Evolutionary conservation across 2,113 vertebrate species (phyloP), one percentile per base, ranked within the genome.

Genomic region (Micronisus gabar): DNA sequence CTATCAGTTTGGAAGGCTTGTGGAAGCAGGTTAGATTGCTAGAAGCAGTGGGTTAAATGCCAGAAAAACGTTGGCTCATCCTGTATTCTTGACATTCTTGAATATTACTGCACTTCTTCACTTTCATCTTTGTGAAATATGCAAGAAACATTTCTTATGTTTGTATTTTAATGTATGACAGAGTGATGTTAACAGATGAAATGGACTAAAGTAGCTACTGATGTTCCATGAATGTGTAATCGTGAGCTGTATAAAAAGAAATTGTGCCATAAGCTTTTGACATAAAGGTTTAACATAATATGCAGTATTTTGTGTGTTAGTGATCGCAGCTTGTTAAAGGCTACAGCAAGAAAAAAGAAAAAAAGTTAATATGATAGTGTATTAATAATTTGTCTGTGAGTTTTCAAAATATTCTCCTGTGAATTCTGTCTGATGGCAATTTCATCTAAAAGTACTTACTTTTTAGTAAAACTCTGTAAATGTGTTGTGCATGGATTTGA

Each of bases 61-160:
- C 86, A 93, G 96, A 67, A 94, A 94, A 91, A 21, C 70, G 32
- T 93, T 95, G 41, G 53, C 47, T 96, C 74, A 34, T 94, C 65
- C 45, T 93, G 43, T 96, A 81, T 90, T 97, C 90, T 97, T 94
- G 82, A 95, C 67, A 73, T 96, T 94, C 65, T 97, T 47, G 5
- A 98, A 66, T 96, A 95, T 96, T 92, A 95, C 96, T 97, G 97
- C 90, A 97, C 93, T 98, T 93, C 66, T 95, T 98, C 89, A 95
- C 96, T 95, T 97, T 96, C 94, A 98, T 97, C 79, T 95, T 79
- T 87, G 87, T 97, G 87, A 98, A 98, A 98, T 98, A 98, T 98
- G 94, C 97, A 98, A 96, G 85, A 87, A 91, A 34, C 45, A 32
- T 96, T 92, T 66, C 40, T 93, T 95, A 81, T 65, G 27, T 96